Base-by-base conservation (phyloP, 1,140 invertebrate genomes). In the Drosophila sproati region DNA sequence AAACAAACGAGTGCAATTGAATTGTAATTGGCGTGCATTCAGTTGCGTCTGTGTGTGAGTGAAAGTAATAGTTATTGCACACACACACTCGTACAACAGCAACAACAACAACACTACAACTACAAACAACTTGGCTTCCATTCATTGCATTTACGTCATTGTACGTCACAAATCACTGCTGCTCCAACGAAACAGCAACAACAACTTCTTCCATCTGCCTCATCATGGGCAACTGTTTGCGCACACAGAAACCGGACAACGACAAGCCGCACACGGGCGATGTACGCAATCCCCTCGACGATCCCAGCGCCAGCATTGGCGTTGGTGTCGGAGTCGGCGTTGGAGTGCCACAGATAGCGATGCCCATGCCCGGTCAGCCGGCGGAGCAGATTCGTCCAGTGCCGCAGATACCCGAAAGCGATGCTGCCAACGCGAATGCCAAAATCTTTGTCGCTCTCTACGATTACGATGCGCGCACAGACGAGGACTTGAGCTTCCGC, bases 391-490 rank as follows among this genome's bases (percentile, higher is more conserved):
- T 91, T 48, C 79, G 90, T 43, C 92, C 92, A 81, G 92, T 93
- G n/a, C 93, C 93, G 10, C 93, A 93, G 57, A 92, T 93, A 57
- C 94, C 95, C 75, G 95, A 95, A 59, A 95, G 95, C 39, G 95
- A 95, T 77, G 92, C 94, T 0, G 94, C 95, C 67, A 94, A 94
- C 66, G 94, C 95, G 81, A 96, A 95, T 86, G 96, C 96, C 68
- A 96, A 97, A 93, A 97, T 99, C 89, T 99, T 99, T 94, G 97
- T 99, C 37, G 98, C 99, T 39, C 94, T 99, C 12, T 99, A 99
- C 93, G 98, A 99, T 93, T 99, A 99, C 93, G 98, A 99, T 94
- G 98, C 99, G 37, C 95, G 99, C 79, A 99, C 99, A 31, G 98
- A 99, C 93, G 98, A 99, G 93, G 99, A 99, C 94, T 94, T 99